A percentile compares a stretch with the other conserved stretches of the same genome.
Evolutionary conservation across 2,888 invertebrate species (phyloP).

Genomic region (Xylota sylvarum): DNA sequence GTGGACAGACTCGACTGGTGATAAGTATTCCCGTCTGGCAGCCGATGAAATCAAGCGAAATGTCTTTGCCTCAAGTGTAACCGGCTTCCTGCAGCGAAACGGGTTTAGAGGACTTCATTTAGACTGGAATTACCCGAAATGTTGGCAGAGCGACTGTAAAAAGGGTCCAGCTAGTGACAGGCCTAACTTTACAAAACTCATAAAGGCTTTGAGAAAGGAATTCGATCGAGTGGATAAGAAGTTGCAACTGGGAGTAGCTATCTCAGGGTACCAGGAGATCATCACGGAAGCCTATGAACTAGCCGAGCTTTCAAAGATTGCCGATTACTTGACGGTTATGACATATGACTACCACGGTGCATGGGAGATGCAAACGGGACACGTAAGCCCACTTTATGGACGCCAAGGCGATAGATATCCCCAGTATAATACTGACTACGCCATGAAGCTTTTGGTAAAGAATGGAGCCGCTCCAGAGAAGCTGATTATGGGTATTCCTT

Average conservation of each 20-base stretch:
- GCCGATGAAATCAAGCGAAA: conserved; percentile 88
- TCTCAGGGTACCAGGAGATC: conserved; percentile 96
- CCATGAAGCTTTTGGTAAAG: conserved; percentile 90
- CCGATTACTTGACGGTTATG: conserved; percentile 94
- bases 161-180: conserved; percentile 92
- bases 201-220: conserved; percentile 86
- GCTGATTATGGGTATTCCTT: conserved; percentile 92
- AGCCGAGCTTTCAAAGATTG: conserved; percentile 88
- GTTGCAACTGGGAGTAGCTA: conserved; percentile 92
- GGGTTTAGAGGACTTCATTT: conserved; percentile 95
- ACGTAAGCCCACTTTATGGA: conserved; percentile 91
- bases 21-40: conserved; percentile 93
- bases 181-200: conserved; percentile 90
- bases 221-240: conserved; percentile 83
- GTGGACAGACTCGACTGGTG: conserved; percentile 96
- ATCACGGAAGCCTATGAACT: conserved; percentile 95
- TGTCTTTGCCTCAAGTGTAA: conserved; percentile 89
- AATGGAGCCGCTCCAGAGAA: conserved; percentile 92
- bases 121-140: conserved; percentile 98
- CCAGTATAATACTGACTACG: conserved; percentile 92
- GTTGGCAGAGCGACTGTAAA: conserved; percentile 96
- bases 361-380: conserved; percentile 93
- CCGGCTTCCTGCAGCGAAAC: conserved; percentile 90
- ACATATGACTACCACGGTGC: conserved; percentile 95
- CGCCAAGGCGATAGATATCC: conserved; percentile 88